A percentile compares a stretch with the other conserved stretches of the same genome.
Conservation (phyloP, 2,888 invertebrate species). For the Tinea semifulvella region DNA sequence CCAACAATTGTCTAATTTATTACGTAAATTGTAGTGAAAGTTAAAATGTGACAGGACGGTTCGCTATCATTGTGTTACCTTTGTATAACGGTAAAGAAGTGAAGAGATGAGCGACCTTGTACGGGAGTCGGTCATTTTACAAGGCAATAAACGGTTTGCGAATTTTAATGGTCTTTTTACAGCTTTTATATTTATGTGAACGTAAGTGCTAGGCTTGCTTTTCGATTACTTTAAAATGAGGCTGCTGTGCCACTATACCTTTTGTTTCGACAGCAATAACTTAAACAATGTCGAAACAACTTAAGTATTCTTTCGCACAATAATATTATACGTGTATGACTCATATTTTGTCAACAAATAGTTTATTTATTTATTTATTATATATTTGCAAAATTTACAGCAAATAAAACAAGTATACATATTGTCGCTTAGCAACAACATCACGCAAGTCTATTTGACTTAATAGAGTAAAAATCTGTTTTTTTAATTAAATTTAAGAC, state of each 20-base stretch:
- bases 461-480: too few species aligned
- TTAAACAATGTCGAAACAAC: too few species aligned
- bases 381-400: too few species aligned
- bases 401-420: too few species aligned
- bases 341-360: too few species aligned
- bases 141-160: conserved; percentile 44
- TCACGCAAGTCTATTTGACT: too few species aligned
- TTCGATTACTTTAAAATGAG: conserved; percentile 3
- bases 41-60: conserved; percentile 25
- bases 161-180: conserved; percentile 33
- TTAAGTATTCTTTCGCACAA: too few species aligned
- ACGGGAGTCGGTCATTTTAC: conserved; percentile 47
- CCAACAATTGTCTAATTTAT: conserved; percentile 47
- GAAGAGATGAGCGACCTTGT: conserved; percentile 22
- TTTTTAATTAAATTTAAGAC: too few species aligned
- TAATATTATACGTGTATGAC: too few species aligned
- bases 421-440: too few species aligned
- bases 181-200: conserved; percentile 18
- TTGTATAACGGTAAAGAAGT: conserved; percentile 51
- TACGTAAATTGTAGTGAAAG: conserved; percentile 58
- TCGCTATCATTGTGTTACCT: not conserved
- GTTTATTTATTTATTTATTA: too few species aligned
- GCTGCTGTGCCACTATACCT: conserved; percentile 2
- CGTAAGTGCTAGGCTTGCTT: conserved; percentile 15
- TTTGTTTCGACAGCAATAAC: not conserved